Evolutionary conservation across 2,113 vertebrate genomes (phyloP).

Genomic region (Grantiella picta): DNA sequence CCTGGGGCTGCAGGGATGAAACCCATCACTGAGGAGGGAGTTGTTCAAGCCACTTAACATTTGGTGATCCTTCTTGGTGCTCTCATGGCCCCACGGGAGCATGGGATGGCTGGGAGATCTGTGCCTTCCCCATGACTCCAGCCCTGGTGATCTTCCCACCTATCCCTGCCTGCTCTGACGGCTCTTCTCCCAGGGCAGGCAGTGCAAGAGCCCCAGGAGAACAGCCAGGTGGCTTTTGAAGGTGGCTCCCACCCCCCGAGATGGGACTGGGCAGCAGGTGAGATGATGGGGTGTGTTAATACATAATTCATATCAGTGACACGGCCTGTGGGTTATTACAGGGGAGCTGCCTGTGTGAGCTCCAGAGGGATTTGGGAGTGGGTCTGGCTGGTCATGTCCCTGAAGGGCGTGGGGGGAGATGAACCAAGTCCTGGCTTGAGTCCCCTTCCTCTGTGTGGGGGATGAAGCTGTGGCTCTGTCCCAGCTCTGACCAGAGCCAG

Average conservation of each 20-base stretch:
- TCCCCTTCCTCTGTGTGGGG: accelerated
- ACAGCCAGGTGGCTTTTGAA: neutral
- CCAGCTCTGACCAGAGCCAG: accelerated
- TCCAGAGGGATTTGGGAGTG: accelerated
- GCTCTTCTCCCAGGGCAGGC: neutral
- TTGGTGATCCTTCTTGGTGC: neutral
- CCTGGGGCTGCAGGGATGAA: neutral
- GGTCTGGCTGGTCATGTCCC: neutral
- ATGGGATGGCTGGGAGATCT: accelerated
- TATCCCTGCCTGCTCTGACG: neutral
- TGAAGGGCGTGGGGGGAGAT: neutral
- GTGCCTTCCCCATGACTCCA: neutral
- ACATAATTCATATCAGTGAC: neutral
- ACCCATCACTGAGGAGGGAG: accelerated
- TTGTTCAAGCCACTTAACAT: accelerated
- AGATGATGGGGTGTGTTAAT: neutral
- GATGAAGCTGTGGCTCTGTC: neutral
- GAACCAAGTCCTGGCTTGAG: neutral
- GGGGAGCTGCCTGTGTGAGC: neutral
- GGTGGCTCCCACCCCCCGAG: neutral
- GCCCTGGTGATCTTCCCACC: neutral
- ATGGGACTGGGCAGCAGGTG: neutral
- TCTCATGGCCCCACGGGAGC: accelerated
- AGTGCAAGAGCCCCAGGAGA: neutral
- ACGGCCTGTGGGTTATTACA: neutral